Evolutionary conservation across 2,113 vertebrate species (phyloP).

Genomic region (Recurvirostra avosetta): DNA sequence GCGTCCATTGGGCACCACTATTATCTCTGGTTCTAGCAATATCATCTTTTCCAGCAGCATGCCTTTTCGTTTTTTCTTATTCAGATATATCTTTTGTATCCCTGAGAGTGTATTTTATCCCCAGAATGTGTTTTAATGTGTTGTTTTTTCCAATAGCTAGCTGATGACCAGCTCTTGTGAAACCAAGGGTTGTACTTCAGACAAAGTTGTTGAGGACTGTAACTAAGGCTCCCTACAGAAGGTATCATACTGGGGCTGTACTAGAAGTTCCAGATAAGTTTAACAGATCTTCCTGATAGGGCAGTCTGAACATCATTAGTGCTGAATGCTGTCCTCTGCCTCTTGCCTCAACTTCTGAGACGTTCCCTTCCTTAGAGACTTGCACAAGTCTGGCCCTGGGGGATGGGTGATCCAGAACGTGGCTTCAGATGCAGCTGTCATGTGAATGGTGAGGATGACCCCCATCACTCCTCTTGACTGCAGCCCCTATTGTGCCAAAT

Average conservation of each 20-base stretch:
- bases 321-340: neutral
- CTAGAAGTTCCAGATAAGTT: neutral
- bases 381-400: neutral
- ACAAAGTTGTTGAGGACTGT: neutral
- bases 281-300: neutral
- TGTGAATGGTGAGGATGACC: neutral
- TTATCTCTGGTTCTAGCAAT: neutral
- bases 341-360: neutral
- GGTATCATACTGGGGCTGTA: accelerated
- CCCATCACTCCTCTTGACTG: neutral
- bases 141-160: neutral
- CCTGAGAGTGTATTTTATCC: neutral
- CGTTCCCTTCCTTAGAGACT: neutral
- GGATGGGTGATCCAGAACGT: neutral
- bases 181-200: neutral
- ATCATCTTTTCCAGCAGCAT: neutral
- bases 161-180: neutral
- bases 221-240: neutral
- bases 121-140: neutral
- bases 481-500: neutral
- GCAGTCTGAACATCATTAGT: neutral
- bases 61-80: neutral
- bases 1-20: neutral
- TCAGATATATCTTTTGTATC: neutral
- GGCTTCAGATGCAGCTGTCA: neutral